Evolutionary conservation across 2,888 invertebrate genomes (phyloP), one percentile per base, ranked within the genome.

Genomic region (Calliphora vomitoria): DNA sequence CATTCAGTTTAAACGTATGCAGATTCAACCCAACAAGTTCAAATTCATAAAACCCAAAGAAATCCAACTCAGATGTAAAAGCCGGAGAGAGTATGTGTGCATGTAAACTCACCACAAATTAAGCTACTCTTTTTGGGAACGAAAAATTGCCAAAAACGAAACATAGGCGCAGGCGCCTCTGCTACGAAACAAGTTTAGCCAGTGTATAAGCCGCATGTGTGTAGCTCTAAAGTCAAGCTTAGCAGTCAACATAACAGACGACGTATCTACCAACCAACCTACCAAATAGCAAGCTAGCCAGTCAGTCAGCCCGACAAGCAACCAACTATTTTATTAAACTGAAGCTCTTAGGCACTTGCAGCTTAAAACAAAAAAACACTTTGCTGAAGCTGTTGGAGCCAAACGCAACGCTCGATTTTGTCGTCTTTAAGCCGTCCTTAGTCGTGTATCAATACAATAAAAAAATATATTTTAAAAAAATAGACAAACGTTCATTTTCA

Each of bases 381-480:
- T 91, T 89, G 90, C 88, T 92, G 90, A 89, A 92, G 91, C 91
- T 90, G 91, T 90, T 92, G 90, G 89, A 91, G 90, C 90, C 89
- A 92, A 90, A 91, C 92, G 91, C 90, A 92, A 91, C 91, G 90
- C 81, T 87, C 81, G 83, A 44, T 64, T 69, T 78, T 71, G 53
- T 83, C 64, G 78, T 71, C 64, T 78, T 80, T 62, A 79, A 85
- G 72, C 88, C 86, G 87, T 89, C 88, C 86, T 88, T 89, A 72
- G 69, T 81, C 78, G 88, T 86, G 74, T 76, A 66, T 68, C 62
- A 64, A 72, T 58, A 71, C 50, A 69, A 20, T 20, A 53, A 18
- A 44, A 68, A 71, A 74, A 66, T n/a, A 41, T 41, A 41, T 8
- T 41, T 41, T 41, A 8, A 71, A 25, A 25, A 82, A 55, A 66